Evolutionary conservation across 2,113 vertebrate genomes (phyloP).

Genomic region (Muntiacus reevesi): DNA sequence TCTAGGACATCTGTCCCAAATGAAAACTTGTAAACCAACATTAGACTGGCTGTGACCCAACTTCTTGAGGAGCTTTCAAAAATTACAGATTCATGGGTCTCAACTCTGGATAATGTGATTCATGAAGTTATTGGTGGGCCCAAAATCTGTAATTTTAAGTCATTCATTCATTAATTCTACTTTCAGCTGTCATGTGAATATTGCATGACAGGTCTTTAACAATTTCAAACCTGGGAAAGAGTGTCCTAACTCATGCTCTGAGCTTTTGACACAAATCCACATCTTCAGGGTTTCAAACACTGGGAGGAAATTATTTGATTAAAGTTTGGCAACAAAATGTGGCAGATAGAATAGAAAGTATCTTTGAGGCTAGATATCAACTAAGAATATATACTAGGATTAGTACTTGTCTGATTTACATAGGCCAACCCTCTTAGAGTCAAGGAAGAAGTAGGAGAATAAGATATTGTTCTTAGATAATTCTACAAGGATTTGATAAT

Average conservation of each 20-base stretch:
- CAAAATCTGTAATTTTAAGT: not conserved
- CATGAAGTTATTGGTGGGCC: not conserved
- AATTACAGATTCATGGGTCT: not conserved
- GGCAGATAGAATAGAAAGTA: too few relatives aligned
- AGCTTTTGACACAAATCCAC: not conserved
- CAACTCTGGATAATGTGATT: not conserved
- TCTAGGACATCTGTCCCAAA: not conserved
- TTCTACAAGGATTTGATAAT: not conserved
- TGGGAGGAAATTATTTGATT: not conserved
- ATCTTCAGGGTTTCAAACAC: not conserved
- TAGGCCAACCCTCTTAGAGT: not conserved
- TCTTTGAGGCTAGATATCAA: not conserved
- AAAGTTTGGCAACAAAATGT: not conserved
- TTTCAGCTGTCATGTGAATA: too few relatives aligned
- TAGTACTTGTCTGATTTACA: not conserved
- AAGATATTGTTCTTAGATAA: not conserved
- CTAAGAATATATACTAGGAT: not conserved
- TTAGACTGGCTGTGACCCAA: fast-evolving
- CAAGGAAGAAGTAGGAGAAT: not conserved
- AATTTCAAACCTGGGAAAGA: not conserved
- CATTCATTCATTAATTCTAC: not conserved
- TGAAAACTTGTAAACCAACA: not conserved
- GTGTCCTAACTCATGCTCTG: not conserved
- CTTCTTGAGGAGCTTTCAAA: not conserved
- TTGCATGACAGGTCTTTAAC: not conserved